Conservation (phyloP, 2,113 vertebrate genomes). For the Trogon melanurus region DNA sequence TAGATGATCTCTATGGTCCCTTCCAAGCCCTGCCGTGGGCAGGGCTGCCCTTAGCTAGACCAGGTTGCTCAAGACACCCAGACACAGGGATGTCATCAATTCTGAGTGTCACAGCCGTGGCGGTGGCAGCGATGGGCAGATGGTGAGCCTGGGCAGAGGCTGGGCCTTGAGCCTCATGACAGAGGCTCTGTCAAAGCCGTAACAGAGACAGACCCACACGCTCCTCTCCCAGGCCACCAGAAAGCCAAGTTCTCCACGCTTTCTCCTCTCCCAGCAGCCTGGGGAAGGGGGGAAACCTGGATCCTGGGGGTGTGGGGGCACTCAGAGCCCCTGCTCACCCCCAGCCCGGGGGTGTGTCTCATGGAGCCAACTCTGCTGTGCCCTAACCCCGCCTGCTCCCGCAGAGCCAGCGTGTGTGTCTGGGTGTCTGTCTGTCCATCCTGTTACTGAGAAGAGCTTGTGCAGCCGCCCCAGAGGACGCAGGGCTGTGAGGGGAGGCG, state of each 20-base stretch:
- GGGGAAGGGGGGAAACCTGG: accelerated
- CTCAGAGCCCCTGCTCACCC: accelerated
- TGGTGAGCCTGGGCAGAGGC: accelerated
- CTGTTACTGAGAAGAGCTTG: no score
- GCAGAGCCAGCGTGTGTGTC: background rate
- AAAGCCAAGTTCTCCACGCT: background rate
- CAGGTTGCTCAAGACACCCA: background rate
- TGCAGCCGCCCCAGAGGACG: no score
- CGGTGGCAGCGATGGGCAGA: background rate
- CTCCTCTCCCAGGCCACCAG: accelerated
- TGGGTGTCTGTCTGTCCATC: no score
- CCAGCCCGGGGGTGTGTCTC: accelerated
- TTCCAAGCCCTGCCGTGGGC: no score
- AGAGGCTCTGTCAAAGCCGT: background rate
- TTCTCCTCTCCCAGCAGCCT: no score
- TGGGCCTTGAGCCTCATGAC: background rate
- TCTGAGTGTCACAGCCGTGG: background rate
- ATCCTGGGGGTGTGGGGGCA: background rate
- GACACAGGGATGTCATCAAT: accelerated
- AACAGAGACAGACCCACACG: accelerated
- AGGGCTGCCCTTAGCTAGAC: no score
- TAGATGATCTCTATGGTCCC: no score
- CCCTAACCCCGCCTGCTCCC: background rate
- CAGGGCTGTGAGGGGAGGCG: no score
- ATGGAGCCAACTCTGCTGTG: background rate